These are phyloP conservation scores for Radopholus similis DNA, from an alignment of 1,140 invertebrate species.

Conservation along the genomic window DNA sequence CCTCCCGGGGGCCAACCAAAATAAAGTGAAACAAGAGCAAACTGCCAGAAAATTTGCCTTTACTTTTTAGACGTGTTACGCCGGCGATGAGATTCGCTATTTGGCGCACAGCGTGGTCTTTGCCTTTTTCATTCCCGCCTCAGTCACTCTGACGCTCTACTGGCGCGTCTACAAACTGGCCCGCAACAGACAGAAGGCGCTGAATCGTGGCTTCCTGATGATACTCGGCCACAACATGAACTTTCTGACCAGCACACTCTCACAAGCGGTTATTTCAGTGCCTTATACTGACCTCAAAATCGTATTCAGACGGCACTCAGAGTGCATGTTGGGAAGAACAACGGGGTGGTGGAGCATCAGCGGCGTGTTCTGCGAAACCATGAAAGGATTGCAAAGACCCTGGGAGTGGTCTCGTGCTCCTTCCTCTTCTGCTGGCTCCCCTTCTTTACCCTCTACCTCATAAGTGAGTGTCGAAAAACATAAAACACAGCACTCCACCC, in stretches of 20 bases:
- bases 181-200: conserved; percentile 54
- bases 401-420: conserved; percentile 62
- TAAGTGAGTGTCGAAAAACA: conserved; percentile 51
- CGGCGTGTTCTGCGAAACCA: conserved; percentile 57
- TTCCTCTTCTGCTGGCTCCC: conserved; percentile 65
- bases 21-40: not conserved
- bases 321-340: conserved; percentile 58
- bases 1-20: not conserved
- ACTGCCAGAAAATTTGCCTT: not conserved
- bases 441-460: conserved; percentile 63
- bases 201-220: conserved; percentile 59
- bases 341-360: conserved; percentile 60
- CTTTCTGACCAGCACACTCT: conserved; percentile 52
- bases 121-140: conserved; percentile 57
- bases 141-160: conserved; percentile 57
- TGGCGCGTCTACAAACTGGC: conserved; percentile 58
- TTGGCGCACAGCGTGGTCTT: conserved; percentile 57
- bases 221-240: conserved; percentile 60
- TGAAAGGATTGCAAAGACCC: conserved; percentile 64
- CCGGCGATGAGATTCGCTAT: conserved; percentile 60
- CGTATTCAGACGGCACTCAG: conserved; percentile 53
- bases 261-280: conserved; percentile 33
- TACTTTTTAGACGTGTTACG: conserved; percentile 54
- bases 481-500: conserved; percentile 1
- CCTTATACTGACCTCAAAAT: not conserved